Percentiles rank a stretch among this genome's conserved stretches.
These are phyloP conservation scores for Criorhina ranunculi DNA, from an alignment of 2,888 invertebrate genomes.

Conservation along the genomic window DNA sequence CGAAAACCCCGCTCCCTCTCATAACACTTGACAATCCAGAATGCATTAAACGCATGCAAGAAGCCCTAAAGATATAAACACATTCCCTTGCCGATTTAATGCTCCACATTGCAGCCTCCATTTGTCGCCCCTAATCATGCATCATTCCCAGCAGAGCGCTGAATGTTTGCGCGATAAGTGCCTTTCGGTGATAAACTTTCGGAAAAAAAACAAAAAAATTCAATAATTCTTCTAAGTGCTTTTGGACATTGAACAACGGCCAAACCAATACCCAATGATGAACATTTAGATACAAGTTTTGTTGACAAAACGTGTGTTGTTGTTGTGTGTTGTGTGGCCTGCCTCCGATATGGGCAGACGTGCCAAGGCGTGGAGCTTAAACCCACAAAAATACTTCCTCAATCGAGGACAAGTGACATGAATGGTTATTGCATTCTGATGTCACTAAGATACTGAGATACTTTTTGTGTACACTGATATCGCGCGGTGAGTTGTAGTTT, in stretches of 20 bases:
- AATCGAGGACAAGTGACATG: conserved; percentile 63
- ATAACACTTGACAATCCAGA: conserved; percentile 20
- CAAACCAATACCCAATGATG: conserved; percentile 33
- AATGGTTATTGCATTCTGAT: conserved; percentile 74
- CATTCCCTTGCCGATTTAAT: conserved; percentile 41
- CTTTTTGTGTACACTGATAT: conserved; percentile 18
- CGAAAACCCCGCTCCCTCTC: conserved; percentile 33
- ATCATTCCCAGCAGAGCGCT: conserved; percentile 17
- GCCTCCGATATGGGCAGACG: conserved; percentile 2
- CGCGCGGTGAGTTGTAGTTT: conserved; percentile 3
- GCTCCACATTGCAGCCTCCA: conserved; percentile 40
- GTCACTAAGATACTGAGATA: conserved; percentile 58
- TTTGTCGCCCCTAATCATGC: conserved; percentile 38
- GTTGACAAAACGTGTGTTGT: conserved; percentile 48
- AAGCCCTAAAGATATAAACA: conserved; percentile 51
- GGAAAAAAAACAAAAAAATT: conserved; percentile 48
- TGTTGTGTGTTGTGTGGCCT: neutral
- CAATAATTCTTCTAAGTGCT: conserved; percentile 75
- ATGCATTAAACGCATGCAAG: conserved; percentile 55
- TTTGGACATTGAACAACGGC: conserved; percentile 70
- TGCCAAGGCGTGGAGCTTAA: neutral
- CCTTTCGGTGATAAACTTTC: conserved; percentile 61
- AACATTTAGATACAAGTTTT: conserved; percentile 71
- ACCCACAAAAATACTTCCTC: conserved; percentile 35
- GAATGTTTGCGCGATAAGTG: conserved; percentile 57